phyloP scores from a whole-genome alignment of 2,888 invertebrate genomes.

The Caenorhabditis japonica region DNA sequence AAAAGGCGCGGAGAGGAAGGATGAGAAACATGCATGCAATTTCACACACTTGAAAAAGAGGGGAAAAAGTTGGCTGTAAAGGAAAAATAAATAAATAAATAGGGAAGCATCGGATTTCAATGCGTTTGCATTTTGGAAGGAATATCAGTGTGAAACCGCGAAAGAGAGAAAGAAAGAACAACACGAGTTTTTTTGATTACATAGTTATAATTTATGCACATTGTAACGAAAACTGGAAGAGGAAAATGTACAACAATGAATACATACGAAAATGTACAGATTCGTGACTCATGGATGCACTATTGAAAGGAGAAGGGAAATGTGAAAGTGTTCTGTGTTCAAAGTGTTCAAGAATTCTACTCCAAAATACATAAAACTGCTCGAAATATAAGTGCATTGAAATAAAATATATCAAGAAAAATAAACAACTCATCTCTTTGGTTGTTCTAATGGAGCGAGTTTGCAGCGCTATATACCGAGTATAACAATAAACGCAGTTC shows the following conservation, averaged over 20 bases:
- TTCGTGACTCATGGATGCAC: too few relatives aligned
- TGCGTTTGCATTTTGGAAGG: background rate
- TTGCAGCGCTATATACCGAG: too few relatives aligned
- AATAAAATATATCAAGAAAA: background rate
- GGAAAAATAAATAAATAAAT: background rate
- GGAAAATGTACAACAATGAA: too few relatives aligned
- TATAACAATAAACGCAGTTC: too few relatives aligned
- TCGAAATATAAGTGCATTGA: background rate
- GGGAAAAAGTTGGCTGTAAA: conserved; percentile 11
- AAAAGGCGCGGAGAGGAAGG: conserved; percentile 21
- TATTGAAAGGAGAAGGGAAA: background rate
- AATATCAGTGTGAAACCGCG: background rate
- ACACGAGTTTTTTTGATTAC: too few relatives aligned
- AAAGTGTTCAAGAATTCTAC: background rate
- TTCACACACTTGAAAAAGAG: conserved; percentile 36
- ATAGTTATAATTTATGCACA: too few relatives aligned
- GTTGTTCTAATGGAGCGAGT: too few relatives aligned
- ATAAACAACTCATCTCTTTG: too few relatives aligned
- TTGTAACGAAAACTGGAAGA: too few relatives aligned
- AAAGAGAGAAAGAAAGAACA: too few relatives aligned
- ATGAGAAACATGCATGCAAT: conserved; percentile 39
- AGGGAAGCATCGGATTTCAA: background rate
- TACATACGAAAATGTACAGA: background rate
- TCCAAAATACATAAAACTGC: background rate
- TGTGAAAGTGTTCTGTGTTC: background rate